These are phyloP conservation scores for Sepiola atlantica DNA, from an alignment of 2,888 invertebrate species.

Conservation along the genomic window DNA sequence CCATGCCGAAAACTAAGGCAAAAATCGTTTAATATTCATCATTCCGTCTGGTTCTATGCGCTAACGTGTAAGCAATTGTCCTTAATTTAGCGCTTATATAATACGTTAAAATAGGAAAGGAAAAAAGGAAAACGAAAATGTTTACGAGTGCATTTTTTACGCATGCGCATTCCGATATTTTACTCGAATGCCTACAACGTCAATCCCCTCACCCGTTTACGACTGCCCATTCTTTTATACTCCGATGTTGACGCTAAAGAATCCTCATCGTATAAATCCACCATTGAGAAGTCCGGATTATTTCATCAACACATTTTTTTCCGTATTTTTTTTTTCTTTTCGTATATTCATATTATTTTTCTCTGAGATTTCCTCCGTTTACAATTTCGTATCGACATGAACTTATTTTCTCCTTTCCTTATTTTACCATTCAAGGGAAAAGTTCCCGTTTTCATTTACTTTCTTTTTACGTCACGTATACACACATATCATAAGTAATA, in stretches of 20 bases:
- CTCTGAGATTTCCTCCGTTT: neutral
- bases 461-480: neutral
- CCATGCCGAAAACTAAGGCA: neutral
- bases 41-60: neutral
- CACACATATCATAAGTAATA: neutral
- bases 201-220: neutral
- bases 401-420: neutral
- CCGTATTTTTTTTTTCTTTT: neutral
- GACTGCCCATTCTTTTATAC: neutral
- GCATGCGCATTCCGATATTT: neutral
- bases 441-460: neutral
- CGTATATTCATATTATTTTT: neutral
- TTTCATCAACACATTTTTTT: neutral
- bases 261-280: neutral
- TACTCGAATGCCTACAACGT: neutral
- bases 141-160: neutral
- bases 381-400: neutral
- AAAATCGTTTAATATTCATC: neutral
- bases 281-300: no score
- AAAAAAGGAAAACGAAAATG: neutral
- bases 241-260: neutral
- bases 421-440: neutral
- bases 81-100: neutral
- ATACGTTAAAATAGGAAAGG: neutral
- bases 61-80: neutral